These are phyloP conservation scores for Rhinichthys klamathensis DNA, from an alignment of 2,113 vertebrate genomes.

Conservation along the genomic window DNA sequence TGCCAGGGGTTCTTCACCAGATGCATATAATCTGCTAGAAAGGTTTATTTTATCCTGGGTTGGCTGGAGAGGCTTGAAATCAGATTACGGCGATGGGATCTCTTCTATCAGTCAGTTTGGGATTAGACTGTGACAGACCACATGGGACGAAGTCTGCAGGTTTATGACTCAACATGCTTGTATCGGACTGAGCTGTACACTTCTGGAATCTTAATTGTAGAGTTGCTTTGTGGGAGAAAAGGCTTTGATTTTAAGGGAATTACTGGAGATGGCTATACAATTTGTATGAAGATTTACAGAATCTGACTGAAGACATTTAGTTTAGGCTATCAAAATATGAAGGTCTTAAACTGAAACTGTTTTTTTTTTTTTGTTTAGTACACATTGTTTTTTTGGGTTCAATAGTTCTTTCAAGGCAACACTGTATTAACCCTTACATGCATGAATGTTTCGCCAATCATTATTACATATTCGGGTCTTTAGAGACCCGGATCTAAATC, in stretches of 20 bases:
- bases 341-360: background rate
- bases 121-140: conserved; percentile 32
- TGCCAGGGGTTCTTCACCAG: background rate
- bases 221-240: background rate
- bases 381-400: background rate
- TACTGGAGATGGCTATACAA: background rate
- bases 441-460: too few species aligned
- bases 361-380: background rate
- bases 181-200: background rate
- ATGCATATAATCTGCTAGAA: conserved; percentile 51
- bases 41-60: conserved; percentile 35
- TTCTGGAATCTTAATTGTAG: conserved; percentile 17
- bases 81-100: conserved; percentile 36
- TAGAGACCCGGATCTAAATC: too few species aligned
- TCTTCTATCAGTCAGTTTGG: conserved; percentile 30
- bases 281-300: background rate
- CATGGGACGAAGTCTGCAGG: background rate
- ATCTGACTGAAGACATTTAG: background rate
- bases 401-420: background rate
- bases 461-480: too few species aligned
- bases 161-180: background rate
- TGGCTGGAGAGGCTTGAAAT: conserved; percentile 38
- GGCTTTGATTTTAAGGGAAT: conserved; percentile 24
- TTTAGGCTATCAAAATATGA: background rate
- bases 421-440: background rate